Evolutionary conservation across 2,113 vertebrate genomes (phyloP), one percentile per base, ranked within the genome.

Genomic region (Python bivittatus): DNA sequence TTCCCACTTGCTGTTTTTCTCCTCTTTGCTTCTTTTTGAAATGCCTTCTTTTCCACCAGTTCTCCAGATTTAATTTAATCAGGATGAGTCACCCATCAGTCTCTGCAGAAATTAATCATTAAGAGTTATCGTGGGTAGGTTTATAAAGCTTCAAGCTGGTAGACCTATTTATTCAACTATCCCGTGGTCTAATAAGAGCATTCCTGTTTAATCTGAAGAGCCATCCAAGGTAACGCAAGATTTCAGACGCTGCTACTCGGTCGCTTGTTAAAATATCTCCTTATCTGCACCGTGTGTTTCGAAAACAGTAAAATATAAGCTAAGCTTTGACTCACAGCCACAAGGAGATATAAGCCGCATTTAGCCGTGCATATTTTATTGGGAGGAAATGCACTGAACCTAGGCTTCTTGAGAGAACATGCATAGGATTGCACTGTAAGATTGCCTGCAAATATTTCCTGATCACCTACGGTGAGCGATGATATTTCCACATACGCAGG

Each of bases 261-360:
- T 15, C 79, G 92, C 91, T 93, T 92, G 42, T 88, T 93, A 94
- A 38, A 38, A 23, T 4, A 8, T 22, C 58, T 93, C 85, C 90
- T 88, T 92, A 64, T 48, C 60, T 94, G 17, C 90, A 90, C 17
- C 20, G 17, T 64, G 86, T 11, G 38, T 90, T 92, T 94, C 92
- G 83, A 38, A 94, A 94, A 93, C 79, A 33, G 17, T 89, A 87
- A 85, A n/a, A 60, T 94, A 84, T 61, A 94, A 92, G 86, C 85
- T 38, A 90, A 92, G n/a, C 90, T 90, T 9, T 11, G 93, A 88
- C 84, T 89, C 68, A 10, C 12, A 90, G 53, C 33, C 38, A 20
- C 38, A 10, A 42, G 27, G 54, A 10, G 54, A 44, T 20, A 29
- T 15, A 84, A 90, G 57, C 33, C 38, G 10, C 29, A 57, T 38